Base-by-base conservation (phyloP, 2,888 invertebrate species). In the Neoscelio sp. region DNA sequence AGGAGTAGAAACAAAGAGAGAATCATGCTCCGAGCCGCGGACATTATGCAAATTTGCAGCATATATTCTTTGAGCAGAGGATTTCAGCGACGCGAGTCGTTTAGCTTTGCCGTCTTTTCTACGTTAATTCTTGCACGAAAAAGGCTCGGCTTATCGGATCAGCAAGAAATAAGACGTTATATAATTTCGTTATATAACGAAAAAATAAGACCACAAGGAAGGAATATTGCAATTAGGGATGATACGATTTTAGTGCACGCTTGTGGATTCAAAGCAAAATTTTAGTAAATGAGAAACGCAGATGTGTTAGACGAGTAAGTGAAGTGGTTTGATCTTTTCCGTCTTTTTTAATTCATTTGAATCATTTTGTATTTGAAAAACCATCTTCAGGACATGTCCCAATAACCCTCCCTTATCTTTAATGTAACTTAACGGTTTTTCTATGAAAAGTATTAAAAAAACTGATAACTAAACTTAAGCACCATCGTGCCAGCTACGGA, bases 1-100 rank as follows among this genome's bases (percentile, higher is more conserved):
- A 8, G 20, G 46, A 23, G 40, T 15, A 54, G 56, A 80, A 80
- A 80, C 76, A 76, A 76, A 73, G 73, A 80, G 62, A 75, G 44
- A 70, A 70, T 26, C 70, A 65, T 62, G 67, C 73, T 56, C 23
- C 18, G 52, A 33, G 46, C 70, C 44, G 71, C 56, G 76, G 73
- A 76, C 80, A 76, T 80, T 80, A 80, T 80, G 80, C 73, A 80
- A 77, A 80, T 80, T 64, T 30, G 68, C 73, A 67, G 73, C 76
- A 76, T 80, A 80, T 76, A 80, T 76, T 80, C 79, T 75, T 76
- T 67, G 68, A 48, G 56, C 28, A 15, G 42, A 71, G 75, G 79
- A 80, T 80, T 65, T 54, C 23, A 40, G 58, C 64, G 28, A 60
- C 64, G 79, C 62, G 67, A 71, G 71, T 76, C 79, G 75, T 71